These are phyloP conservation scores for Lasiurus borealis DNA, from an alignment of 2,113 vertebrate species.

Conservation along the genomic window DNA sequence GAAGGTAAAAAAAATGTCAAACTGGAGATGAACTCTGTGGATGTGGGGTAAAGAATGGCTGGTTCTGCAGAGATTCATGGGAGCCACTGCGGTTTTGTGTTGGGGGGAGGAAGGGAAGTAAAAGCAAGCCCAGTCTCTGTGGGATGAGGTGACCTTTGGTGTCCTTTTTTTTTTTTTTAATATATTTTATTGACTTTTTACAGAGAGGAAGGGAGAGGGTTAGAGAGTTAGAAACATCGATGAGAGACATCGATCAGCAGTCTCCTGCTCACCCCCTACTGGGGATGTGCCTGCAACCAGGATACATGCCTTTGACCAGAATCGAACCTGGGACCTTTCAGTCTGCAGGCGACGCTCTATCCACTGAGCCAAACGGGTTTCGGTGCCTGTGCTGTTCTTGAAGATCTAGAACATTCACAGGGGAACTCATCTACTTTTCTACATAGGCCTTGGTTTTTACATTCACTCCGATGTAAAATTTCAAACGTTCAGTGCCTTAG, in stretches of 20 bases:
- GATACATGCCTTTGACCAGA: no score
- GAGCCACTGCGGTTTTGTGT: background rate
- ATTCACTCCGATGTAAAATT: background rate
- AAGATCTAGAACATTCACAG: background rate
- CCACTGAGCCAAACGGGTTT: no score
- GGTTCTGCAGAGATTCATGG: background rate
- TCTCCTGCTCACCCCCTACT: no score
- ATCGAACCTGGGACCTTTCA: no score
- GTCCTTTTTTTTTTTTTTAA: no score
- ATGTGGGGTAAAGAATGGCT: background rate
- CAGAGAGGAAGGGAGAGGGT: no score
- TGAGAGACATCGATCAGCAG: no score
- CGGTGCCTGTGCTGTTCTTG: no score
- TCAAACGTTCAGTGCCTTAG: background rate
- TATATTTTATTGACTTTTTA: no score
- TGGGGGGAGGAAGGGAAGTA: background rate
- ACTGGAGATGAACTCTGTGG: background rate
- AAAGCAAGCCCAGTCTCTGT: background rate
- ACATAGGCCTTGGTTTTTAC: background rate
- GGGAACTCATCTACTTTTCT: background rate
- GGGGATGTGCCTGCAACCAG: no score
- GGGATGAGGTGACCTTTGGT: background rate
- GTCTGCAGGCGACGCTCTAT: no score
- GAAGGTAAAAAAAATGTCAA: slow-evolving; percentile 89
- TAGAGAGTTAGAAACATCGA: no score